phyloP scores from a whole-genome alignment of 92 coral and sea anemone genomes.

The Nematostella vectensis region DNA sequence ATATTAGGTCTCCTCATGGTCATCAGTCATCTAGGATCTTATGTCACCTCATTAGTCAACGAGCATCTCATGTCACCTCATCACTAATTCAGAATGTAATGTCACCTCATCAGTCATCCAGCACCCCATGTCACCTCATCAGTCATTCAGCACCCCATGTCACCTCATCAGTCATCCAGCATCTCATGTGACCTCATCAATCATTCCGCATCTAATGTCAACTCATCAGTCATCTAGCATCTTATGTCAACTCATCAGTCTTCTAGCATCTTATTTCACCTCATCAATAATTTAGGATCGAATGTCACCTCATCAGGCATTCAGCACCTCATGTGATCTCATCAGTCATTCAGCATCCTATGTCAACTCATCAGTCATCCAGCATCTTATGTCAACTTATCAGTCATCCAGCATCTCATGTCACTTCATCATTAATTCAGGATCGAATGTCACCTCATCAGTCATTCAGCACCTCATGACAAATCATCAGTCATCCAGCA shows the following conservation, averaged over 20 bases:
- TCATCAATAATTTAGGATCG: neutral
- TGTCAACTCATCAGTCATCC: too few species aligned
- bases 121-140: neutral
- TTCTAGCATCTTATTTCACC: neutral
- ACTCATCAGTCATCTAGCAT: neutral
- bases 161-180: constrained; percentile 2
- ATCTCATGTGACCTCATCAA: neutral
- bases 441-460: too few species aligned
- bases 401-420: too few species aligned
- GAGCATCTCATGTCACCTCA: too few species aligned
- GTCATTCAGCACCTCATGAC: too few species aligned
- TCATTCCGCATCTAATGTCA: neutral
- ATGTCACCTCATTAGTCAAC: neutral
- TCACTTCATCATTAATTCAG: too few species aligned
- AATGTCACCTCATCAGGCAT: too few species aligned
- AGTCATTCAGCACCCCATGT: neutral
- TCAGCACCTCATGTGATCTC: too few species aligned
- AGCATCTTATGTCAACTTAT: too few species aligned
- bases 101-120: neutral
- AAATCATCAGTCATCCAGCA: too few species aligned
- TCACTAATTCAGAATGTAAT: neutral
- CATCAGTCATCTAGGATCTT: neutral
- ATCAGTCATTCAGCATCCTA: too few species aligned
- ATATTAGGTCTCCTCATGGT: too few species aligned
- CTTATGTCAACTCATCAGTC: neutral